Conservation (phyloP, 2,888 invertebrate species). For the Drosophila pegasa region DNA sequence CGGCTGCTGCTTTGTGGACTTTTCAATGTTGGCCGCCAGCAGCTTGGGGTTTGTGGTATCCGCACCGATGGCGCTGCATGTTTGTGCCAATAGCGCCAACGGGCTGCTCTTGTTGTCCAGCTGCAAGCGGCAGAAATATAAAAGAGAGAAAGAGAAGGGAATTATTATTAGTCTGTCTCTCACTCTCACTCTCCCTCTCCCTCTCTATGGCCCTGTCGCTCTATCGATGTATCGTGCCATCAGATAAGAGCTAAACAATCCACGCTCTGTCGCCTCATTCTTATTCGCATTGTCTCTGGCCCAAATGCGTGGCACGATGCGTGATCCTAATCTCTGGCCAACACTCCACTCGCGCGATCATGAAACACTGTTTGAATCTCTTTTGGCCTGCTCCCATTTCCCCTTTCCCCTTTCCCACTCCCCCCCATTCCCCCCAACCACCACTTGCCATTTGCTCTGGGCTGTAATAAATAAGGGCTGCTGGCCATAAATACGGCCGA, state of each 20-base stretch:
- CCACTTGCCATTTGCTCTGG: conserved; percentile 5
- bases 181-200: not conserved
- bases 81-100: conserved; percentile 96
- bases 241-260: conserved; percentile 44
- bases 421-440: not conserved
- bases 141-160: conserved; percentile 84
- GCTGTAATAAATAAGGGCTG: conserved; percentile 70
- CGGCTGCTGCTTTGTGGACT: conserved; percentile 86
- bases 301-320: conserved; percentile 57
- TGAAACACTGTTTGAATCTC: conserved; percentile 33
- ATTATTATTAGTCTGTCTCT: conserved; percentile 30
- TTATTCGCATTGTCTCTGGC: conserved; percentile 39
- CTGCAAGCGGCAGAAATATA: conserved; percentile 89
- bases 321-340: conserved; percentile 46
- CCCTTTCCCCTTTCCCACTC: not conserved
- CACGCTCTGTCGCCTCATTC: conserved; percentile 33
- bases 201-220: too few species aligned
- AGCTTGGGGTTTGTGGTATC: conserved; percentile 93
- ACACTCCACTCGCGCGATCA: conserved; percentile 51
- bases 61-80: conserved; percentile 98
- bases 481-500: conserved; percentile 59
- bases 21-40: conserved; percentile 90
- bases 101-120: conserved; percentile 99
- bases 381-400: conserved; percentile 2
- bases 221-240: conserved; percentile 66